phyloP scores from a whole-genome alignment of 2,888 invertebrate species.

The Schizaphis graminum region DNA sequence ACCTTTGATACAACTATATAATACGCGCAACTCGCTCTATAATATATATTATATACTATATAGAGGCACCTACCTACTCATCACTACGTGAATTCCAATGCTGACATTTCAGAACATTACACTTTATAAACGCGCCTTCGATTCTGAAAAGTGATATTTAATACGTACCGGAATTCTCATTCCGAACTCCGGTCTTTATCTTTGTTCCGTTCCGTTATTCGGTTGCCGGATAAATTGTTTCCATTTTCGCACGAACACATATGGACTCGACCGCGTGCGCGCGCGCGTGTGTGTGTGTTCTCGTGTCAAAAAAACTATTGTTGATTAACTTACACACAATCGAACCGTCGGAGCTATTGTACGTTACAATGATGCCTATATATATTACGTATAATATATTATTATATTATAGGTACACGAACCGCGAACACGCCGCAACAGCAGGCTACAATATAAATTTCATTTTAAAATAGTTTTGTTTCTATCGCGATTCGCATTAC shows the following conservation, averaged over 20 bases:
- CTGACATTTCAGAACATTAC: background rate
- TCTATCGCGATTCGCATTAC: background rate
- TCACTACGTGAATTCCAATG: background rate
- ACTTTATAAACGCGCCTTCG: background rate
- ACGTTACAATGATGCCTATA: background rate
- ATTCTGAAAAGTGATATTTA: slow-evolving; percentile 6
- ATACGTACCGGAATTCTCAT: background rate
- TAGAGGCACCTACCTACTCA: background rate
- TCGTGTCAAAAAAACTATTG: slow-evolving; percentile 3
- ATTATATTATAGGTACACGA: background rate
- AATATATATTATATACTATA: no score
- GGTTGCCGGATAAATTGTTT: slow-evolving; percentile 12
- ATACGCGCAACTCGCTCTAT: background rate
- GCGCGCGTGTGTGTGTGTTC: background rate
- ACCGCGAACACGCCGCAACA: background rate
- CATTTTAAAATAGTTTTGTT: background rate
- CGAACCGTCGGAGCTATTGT: background rate
- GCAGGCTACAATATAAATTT: background rate
- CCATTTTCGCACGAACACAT: background rate
- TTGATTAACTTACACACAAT: slow-evolving; percentile 4
- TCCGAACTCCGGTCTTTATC: background rate
- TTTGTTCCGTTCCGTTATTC: background rate
- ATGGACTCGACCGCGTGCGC: background rate
- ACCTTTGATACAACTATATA: background rate
- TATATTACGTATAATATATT: background rate